These are phyloP conservation scores for Brachionus calyciflorus DNA, from an alignment of 1,140 invertebrate species.

Conservation along the genomic window DNA sequence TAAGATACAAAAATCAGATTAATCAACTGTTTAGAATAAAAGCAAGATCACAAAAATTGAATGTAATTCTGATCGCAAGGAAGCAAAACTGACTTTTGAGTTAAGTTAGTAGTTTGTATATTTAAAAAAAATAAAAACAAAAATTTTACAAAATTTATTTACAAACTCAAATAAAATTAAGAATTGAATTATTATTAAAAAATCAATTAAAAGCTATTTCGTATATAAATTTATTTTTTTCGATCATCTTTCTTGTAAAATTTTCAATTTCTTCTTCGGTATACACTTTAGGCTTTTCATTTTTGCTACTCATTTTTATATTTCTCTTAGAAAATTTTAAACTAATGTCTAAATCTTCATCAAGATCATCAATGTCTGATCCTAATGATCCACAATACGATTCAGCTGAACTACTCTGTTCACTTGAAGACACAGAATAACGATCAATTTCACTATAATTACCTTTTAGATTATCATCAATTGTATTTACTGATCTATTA, in stretches of 20 bases:
- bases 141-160: no score
- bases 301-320: neutral
- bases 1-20: no score
- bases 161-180: no score
- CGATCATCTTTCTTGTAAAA: constrained; percentile 9
- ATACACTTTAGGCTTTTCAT: neutral
- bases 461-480: neutral
- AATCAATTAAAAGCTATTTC: constrained; percentile 21
- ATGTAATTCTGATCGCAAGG: no score
- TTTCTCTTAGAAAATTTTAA: no score
- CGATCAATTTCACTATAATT: neutral
- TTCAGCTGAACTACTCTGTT: neutral
- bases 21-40: no score
- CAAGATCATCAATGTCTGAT: neutral
- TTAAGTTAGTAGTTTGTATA: no score
- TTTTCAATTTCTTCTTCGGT: constrained; percentile 10
- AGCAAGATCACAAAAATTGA: no score
- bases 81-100: no score
- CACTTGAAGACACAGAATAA: constrained; percentile 12
- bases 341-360: no score
- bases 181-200: no score
- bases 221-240: constrained; percentile 18
- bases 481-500: neutral
- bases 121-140: no score
- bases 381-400: neutral